These are phyloP conservation scores for Morpho achilles DNA, from an alignment of 2,888 invertebrate genomes.

Conservation along the genomic window DNA sequence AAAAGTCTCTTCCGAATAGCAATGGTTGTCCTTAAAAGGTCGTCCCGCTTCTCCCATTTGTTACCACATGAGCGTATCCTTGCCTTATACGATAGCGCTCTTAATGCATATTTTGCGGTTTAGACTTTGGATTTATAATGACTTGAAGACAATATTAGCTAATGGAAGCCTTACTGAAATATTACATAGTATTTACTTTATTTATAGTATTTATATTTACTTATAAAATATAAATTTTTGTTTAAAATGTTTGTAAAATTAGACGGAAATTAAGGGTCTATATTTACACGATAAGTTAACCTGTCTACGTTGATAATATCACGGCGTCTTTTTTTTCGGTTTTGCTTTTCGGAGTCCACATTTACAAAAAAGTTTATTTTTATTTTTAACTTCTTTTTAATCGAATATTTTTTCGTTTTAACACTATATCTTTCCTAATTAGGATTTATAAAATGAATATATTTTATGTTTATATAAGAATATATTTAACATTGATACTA, in stretches of 20 bases:
- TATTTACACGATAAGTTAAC: too few relatives aligned
- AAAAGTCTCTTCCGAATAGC: conserved; percentile 66
- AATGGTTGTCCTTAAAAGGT: conserved; percentile 62
- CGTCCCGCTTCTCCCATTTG: conserved; percentile 55
- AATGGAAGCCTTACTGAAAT: conserved; percentile 3
- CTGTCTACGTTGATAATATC: too few relatives aligned
- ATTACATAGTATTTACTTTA: conserved; percentile 4
- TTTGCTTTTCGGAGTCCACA: too few relatives aligned
- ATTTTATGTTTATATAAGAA: too few relatives aligned
- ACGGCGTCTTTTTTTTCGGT: too few relatives aligned
- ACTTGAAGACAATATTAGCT: conserved; percentile 19
- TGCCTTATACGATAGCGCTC: conserved; percentile 21
- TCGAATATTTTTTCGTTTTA: background rate
- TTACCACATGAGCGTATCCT: conserved; percentile 46
- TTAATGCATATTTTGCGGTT: conserved; percentile 19
- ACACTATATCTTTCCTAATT: too few relatives aligned
- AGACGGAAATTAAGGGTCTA: too few relatives aligned
- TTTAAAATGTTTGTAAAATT: too few relatives aligned
- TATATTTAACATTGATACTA: too few relatives aligned
- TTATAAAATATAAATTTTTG: too few relatives aligned
- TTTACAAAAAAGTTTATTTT: background rate
- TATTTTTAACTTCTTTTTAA: background rate
- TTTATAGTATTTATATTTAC: background rate
- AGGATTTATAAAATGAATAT: too few relatives aligned
- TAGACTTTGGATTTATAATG: conserved; percentile 18